Conservation (phyloP, 2,113 vertebrate species). For the Lepisosteus oculatus region DNA sequence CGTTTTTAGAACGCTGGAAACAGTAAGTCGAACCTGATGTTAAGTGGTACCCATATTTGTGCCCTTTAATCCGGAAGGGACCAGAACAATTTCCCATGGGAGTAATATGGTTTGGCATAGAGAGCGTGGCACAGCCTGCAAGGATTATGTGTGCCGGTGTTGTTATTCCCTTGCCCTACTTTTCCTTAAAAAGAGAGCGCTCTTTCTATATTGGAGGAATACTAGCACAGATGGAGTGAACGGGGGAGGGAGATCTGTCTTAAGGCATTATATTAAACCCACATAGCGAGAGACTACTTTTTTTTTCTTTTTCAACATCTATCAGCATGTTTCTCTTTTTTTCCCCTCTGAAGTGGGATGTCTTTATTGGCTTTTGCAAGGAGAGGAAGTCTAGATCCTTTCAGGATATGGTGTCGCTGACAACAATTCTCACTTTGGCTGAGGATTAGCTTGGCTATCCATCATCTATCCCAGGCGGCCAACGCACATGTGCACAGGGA, state of each 20-base stretch:
- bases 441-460: constrained; percentile 32
- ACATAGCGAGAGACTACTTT: constrained; percentile 27
- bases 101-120: constrained; percentile 55
- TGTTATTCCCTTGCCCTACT: constrained; percentile 57
- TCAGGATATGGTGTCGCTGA: too few relatives aligned
- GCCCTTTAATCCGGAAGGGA: constrained; percentile 46
- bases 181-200: constrained; percentile 45
- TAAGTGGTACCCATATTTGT: constrained; percentile 26
- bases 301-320: constrained; percentile 15
- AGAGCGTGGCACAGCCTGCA: constrained; percentile 46
- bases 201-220: constrained; percentile 34
- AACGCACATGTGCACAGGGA: background rate
- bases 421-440: constrained; percentile 29
- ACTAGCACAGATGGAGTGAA: constrained; percentile 48
- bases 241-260: constrained; percentile 31
- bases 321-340: constrained; percentile 30
- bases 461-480: constrained; percentile 34
- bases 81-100: constrained; percentile 41
- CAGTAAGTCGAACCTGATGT: constrained; percentile 5
- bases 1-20: background rate
- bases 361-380: constrained; percentile 39
- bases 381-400: constrained; percentile 13
- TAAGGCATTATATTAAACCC: constrained; percentile 22
- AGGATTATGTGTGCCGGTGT: constrained; percentile 63
- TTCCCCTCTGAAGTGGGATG: constrained; percentile 33